phyloP scores from a whole-genome alignment of 2,113 vertebrate genomes.

The Notothenia coriiceps region DNA sequence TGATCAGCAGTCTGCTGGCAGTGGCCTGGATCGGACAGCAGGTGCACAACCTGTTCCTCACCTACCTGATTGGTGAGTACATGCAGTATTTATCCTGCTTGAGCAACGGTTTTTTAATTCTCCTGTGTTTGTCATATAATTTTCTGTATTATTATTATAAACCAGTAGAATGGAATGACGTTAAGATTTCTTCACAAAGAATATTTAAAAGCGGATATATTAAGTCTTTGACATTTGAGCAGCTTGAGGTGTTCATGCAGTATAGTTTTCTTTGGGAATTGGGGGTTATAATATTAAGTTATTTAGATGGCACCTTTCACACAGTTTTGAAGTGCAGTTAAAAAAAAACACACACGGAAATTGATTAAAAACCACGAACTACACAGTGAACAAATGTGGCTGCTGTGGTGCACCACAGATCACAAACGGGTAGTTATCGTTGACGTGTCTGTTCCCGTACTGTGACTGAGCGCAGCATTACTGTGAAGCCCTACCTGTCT shows the following conservation, averaged over 20 bases:
- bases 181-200: not conserved
- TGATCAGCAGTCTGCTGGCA: conserved; percentile 89
- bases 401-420: not conserved
- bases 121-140: not conserved
- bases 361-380: no score
- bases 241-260: not conserved
- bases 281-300: no score
- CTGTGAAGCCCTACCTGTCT: no score
- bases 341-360: no score
- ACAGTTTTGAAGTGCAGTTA: no score
- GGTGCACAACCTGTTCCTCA: conserved; percentile 97
- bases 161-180: not conserved
- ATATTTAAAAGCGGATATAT: not conserved
- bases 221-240: not conserved
- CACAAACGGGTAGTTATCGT: conserved; percentile 10
- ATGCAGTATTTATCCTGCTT: not conserved
- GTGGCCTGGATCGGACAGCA: conserved; percentile 98
- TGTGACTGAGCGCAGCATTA: no score
- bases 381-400: not conserved
- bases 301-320: no score
- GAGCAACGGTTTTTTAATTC: not conserved
- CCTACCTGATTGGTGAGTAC: conserved; percentile 94
- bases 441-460: no score
- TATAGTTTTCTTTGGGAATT: not conserved
- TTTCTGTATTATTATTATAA: not conserved